Evolutionary conservation across 2,113 vertebrate species (phyloP), one percentile per base, ranked within the genome.

Genomic region (Entomyzon cyanotis): DNA sequence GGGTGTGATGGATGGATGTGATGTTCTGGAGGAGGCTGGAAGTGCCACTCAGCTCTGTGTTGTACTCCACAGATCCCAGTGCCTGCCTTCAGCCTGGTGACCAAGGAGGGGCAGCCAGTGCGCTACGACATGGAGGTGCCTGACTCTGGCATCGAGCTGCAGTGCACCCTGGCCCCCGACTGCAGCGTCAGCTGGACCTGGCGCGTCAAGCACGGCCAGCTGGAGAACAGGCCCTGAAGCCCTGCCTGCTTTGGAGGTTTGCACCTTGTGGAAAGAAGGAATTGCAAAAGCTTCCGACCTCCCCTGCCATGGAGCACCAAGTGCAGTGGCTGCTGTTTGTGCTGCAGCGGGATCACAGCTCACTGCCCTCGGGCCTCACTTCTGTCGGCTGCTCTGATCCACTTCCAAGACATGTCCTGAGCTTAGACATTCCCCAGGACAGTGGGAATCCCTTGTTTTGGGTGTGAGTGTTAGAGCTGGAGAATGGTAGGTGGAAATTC

Each of bases 71-170:
- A 99, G 99, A 99, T 99, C 90, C 98, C 99, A 2, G 98, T 99
- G 73, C 94, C 98, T 17, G 98, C 98, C 24, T 99, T 99, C 97
- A 99, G 99, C 47, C 96, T 99, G 97, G 98, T 99, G 81, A 98
- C 98, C 5, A 98, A 98, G 78, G 98, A 98, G 5, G 98, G 99
- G 35, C 97, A 98, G 60, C 98, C 98, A 0, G 97, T 99, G 16
- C 84, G 86, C 96, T 98, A 98, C 2, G 98, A 99, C 82, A 98
- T 98, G 96, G 99, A 99, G 93, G 98, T 99, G 44, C 98, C 98
- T 0, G 99, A 99, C 84, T 98, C 98, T 0, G 98, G 99, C 12
- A 98, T 99, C 4, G 98, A 98, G 75, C 98, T 99, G 86, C 98
- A 98, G 97, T 99, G 99, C 64, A 98, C 98, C 56, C 97, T 98